Conservation (phyloP, 2,888 invertebrate genomes). For the Tetranychus truncatus region DNA sequence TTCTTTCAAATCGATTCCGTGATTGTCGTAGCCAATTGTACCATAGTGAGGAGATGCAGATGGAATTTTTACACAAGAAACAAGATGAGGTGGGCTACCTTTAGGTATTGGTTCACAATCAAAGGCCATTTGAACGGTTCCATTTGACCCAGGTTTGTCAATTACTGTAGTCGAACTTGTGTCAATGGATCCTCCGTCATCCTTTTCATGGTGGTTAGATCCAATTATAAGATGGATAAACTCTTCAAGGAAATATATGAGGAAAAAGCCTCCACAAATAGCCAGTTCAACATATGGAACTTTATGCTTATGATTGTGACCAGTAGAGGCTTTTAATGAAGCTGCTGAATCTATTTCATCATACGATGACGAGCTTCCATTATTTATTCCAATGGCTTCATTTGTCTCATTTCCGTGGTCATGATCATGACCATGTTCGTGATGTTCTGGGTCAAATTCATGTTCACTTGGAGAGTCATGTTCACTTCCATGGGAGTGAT, state of each 20-base stretch:
- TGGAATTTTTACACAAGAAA: not conserved
- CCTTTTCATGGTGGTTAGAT: conserved; percentile 13
- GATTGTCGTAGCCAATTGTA: conserved; percentile 1
- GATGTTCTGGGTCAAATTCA: not conserved
- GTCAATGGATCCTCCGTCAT: not conserved
- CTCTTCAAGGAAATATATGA: conserved; percentile 59
- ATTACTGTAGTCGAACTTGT: not conserved
- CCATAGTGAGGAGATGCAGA: not conserved
- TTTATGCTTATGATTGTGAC: conserved; percentile 32
- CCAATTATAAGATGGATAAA: conserved; percentile 48
- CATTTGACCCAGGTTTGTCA: not conserved
- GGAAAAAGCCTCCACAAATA: conserved; percentile 54
- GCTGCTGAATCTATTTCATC: conserved; percentile 26
- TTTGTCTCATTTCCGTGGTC: not conserved
- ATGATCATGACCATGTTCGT: not conserved
- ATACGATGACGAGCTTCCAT: not conserved
- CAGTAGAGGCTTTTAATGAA: not conserved
- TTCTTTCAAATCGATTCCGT: not conserved
- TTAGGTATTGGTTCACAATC: not conserved
- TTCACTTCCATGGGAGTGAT: not conserved
- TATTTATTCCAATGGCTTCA: not conserved
- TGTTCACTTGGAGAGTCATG: not conserved
- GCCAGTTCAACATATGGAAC: conserved; percentile 50
- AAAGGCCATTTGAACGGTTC: conserved; percentile 8
- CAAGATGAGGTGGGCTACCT: not conserved